These are phyloP conservation scores for Sminthurinus signatus DNA, from an alignment of 1,140 invertebrate species.

Conservation along the genomic window DNA sequence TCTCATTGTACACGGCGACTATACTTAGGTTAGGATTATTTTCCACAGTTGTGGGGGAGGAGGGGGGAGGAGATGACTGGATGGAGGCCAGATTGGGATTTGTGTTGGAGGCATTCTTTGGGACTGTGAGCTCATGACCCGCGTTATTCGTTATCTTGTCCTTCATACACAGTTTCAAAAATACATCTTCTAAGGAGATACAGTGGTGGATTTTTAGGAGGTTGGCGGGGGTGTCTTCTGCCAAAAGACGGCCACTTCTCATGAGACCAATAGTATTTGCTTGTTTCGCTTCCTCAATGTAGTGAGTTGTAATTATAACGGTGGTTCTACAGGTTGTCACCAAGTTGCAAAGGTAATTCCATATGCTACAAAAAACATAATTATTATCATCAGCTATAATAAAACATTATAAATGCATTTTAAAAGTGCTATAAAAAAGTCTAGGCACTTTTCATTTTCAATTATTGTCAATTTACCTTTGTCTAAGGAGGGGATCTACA, in stretches of 20 bases:
- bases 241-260: slow-evolving; percentile 80
- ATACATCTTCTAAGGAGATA: slow-evolving; percentile 83
- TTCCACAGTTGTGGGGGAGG: no score
- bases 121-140: slow-evolving; percentile 7
- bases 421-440: no score
- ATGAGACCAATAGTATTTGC: slow-evolving; percentile 87
- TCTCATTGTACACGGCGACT: slow-evolving; percentile 37
- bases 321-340: slow-evolving; percentile 74
- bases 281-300: slow-evolving; percentile 85
- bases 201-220: slow-evolving; percentile 75
- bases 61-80: no score
- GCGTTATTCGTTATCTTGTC: slow-evolving; percentile 41
- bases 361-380: slow-evolving; percentile 61
- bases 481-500: slow-evolving; percentile 79
- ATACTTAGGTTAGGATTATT: slow-evolving; percentile 21
- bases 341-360: slow-evolving; percentile 81
- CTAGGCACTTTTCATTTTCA: no score
- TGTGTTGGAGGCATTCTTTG: slow-evolving; percentile 12
- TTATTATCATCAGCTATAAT: neutral
- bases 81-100: neutral
- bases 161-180: slow-evolving; percentile 79
- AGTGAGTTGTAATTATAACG: slow-evolving; percentile 90
- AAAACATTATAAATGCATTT: no score
- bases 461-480: slow-evolving; percentile 54
- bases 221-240: slow-evolving; percentile 81